Evolutionary conservation across 2,113 vertebrate species (phyloP), one percentile per base, ranked within the genome.

Genomic region (Penelope pileata): DNA sequence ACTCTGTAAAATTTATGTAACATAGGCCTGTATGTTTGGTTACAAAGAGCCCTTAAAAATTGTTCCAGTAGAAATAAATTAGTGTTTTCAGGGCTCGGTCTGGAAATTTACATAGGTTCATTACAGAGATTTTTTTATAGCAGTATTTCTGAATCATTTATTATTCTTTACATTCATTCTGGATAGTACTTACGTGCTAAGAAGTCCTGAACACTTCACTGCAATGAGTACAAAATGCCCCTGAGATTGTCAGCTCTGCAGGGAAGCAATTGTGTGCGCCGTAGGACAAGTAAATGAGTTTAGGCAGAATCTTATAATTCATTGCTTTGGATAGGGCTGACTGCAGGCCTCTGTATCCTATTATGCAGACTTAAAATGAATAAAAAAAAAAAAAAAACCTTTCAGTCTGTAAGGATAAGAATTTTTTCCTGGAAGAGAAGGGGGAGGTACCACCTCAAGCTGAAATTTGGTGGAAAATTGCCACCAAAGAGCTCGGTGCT

Each of bases 381-480:
- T 10, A 1, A n/a, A n/a, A n/a, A n/a, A n/a, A n/a, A n/a, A n/a
- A n/a, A n/a, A n/a, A n/a, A n/a, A n/a, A n/a, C n/a, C n/a, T n/a
- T n/a, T n/a, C n/a, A 18, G 4, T 54, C 22, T 32, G 29, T 62
- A 80, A 80, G 51, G 15, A 15, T 27, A 73, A 72, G 51, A 86
- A 73, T 60, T 7, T 77, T 90, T 48, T 74, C 43, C 68, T 69
- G 59, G 21, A 74, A 90, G 53, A 83, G 43, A 47, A 82, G 26
- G 19, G 56, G 1, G n/a, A 72, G 62, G 23, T 73, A 47, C 58
- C 47, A 54, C 19, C 16, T 88, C 67, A 38, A 62, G 14, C n/a
- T 67, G 64, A 88, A 92, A 91, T 80, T 47, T 76, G 86, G 48
- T n/a, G 80, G 76, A 62, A 90, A 92, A 86, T 62, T 73, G 68